Evolutionary conservation across 2,888 invertebrate species (phyloP).

Genomic region (Coronaproctus castanopsis): DNA sequence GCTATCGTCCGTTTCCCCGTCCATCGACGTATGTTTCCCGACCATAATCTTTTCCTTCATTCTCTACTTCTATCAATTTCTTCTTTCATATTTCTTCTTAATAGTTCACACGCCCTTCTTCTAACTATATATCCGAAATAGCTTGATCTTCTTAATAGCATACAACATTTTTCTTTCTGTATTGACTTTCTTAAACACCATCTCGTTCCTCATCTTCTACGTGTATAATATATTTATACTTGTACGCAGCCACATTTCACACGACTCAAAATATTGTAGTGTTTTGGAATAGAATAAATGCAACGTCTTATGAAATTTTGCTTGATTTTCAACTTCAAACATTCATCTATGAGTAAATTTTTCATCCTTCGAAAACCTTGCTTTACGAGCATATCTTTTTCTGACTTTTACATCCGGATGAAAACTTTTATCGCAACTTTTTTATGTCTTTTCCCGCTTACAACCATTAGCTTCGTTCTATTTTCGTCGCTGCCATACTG

Average conservation of each 20-base stretch:
- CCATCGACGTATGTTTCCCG: not conserved
- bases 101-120: not conserved
- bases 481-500: too few relatives aligned
- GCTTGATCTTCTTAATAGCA: not conserved
- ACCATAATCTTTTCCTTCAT: not conserved
- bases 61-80: not conserved
- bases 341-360: too few relatives aligned
- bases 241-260: not conserved
- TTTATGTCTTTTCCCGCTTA: too few relatives aligned
- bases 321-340: too few relatives aligned
- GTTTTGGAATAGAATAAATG: too few relatives aligned
- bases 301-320: too few relatives aligned
- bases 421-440: too few relatives aligned
- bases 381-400: too few relatives aligned
- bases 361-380: too few relatives aligned
- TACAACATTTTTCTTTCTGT: not conserved
- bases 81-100: not conserved
- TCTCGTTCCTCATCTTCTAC: not conserved
- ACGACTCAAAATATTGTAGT: not conserved
- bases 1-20: not conserved
- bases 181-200: not conserved
- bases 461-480: too few relatives aligned
- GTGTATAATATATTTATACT: not conserved
- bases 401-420: too few relatives aligned
- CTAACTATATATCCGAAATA: not conserved